phyloP scores from a whole-genome alignment of 2,888 invertebrate genomes.

The Epsilonema sp. region DNA sequence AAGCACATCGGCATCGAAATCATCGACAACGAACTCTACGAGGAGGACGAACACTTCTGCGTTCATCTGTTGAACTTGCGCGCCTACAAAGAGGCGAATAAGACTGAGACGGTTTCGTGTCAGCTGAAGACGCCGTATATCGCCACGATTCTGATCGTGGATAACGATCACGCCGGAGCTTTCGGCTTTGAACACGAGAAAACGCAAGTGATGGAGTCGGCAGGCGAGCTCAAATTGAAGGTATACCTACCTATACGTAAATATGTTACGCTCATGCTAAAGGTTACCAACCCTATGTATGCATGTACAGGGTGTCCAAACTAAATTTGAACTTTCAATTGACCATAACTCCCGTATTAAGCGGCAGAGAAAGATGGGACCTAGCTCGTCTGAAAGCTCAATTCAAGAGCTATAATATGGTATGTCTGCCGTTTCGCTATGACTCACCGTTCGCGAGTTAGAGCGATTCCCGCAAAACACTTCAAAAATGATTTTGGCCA shows the following conservation, averaged over 20 bases:
- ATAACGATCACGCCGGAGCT: constrained; percentile 94
- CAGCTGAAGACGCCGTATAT: constrained; percentile 63
- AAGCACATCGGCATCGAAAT: constrained; percentile 68
- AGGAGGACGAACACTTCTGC: constrained; percentile 96
- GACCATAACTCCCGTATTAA: no score
- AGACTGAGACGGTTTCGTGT: constrained; percentile 9
- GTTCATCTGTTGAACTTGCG: constrained; percentile 43
- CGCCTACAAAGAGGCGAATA: not conserved
- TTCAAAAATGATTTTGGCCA: no score
- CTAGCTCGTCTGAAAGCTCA: no score
- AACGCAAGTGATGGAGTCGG: constrained; percentile 52
- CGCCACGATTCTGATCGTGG: constrained; percentile 90
- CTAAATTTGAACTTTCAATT: no score
- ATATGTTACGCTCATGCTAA: no score
- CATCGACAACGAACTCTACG: constrained; percentile 94
- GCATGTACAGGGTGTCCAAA: no score
- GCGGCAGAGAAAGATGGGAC: no score
- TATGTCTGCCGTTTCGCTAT: no score
- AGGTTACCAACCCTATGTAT: no score
- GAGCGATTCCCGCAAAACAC: no score
- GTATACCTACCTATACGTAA: not conserved
- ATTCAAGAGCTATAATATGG: no score
- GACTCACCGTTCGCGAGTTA: no score
- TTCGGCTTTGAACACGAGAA: constrained; percentile 67
- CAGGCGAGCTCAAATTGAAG: constrained; percentile 55